Conservation (phyloP, 2,797 vertebrate species). For the Rachycentron canadum region DNA sequence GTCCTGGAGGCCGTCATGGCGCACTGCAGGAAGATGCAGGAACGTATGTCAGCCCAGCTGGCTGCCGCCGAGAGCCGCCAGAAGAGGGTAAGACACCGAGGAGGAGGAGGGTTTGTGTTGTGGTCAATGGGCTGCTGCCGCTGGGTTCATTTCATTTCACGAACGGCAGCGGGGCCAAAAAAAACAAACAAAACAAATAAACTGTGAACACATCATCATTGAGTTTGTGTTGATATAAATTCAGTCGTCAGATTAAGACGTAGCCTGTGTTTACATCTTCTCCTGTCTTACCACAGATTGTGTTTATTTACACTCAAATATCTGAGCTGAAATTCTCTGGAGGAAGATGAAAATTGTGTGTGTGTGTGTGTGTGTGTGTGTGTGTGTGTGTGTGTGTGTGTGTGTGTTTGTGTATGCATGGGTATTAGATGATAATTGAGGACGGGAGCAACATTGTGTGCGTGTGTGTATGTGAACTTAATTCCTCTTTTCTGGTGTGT, state of each 20-base stretch:
- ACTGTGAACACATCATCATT: conserved; percentile 1
- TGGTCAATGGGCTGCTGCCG: too few relatives aligned
- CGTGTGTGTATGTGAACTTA: conserved; percentile 19
- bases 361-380: too few relatives aligned
- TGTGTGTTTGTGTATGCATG: not conserved
- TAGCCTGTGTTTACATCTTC: not conserved
- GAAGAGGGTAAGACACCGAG: conserved; percentile 89
- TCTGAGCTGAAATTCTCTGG: conserved; percentile 13
- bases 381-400: not conserved
- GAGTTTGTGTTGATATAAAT: not conserved
- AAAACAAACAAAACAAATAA: too few relatives aligned
- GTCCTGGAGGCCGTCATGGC: conserved; percentile 98
- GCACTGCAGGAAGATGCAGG: conserved; percentile 99
- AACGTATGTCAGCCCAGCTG: conserved; percentile 95
- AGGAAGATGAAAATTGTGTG: not conserved
- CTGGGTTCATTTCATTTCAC: too few relatives aligned
- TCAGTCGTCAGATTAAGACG: not conserved
- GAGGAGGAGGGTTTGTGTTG: not conserved
- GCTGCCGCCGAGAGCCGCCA: conserved; percentile 94
- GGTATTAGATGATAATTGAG: not conserved
- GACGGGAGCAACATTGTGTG: conserved; percentile 2
- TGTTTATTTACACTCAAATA: conserved; percentile 40
- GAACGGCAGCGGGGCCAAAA: too few relatives aligned
- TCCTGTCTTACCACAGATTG: conserved; percentile 21
- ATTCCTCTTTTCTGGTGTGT: conserved; percentile 39